Evolutionary conservation across 2,113 vertebrate species (phyloP).

Genomic region (Phaethornis superciliosus): DNA sequence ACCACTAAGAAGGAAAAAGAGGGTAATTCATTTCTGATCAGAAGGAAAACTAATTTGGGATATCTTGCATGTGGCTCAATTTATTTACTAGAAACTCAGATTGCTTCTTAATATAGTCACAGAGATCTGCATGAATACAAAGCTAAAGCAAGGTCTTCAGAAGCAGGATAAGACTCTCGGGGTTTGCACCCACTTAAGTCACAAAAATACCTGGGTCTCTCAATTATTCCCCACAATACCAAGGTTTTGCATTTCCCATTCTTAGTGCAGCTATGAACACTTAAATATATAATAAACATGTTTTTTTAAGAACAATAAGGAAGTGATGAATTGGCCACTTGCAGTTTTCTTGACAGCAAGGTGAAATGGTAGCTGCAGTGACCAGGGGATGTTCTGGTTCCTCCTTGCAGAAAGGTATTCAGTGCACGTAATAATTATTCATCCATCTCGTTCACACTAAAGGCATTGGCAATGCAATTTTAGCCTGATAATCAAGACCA

Average conservation of each 20-base stretch:
- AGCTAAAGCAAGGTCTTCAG: background rate
- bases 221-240: background rate
- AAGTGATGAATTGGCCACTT: constrained; percentile 77
- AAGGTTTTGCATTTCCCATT: background rate
- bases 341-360: constrained; percentile 77
- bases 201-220: background rate
- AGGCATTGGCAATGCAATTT: constrained; percentile 89
- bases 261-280: background rate
- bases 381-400: constrained; percentile 75
- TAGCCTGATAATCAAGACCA: constrained; percentile 92
- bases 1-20: background rate
- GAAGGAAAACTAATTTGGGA: background rate
- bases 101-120: background rate
- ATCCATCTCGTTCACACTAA: constrained; percentile 86
- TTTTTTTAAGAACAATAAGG: constrained; percentile 33
- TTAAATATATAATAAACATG: background rate
- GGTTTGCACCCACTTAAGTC: background rate
- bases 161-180: background rate
- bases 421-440: constrained; percentile 87
- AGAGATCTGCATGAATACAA: background rate
- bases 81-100: background rate
- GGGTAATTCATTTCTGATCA: background rate
- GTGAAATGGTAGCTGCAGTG: constrained; percentile 69
- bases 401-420: constrained; percentile 81
- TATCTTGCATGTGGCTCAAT: background rate